Evolutionary conservation across 2,888 invertebrate genomes (phyloP), one percentile per base, ranked within the genome.

Genomic region (Meandrusa payeni): DNA sequence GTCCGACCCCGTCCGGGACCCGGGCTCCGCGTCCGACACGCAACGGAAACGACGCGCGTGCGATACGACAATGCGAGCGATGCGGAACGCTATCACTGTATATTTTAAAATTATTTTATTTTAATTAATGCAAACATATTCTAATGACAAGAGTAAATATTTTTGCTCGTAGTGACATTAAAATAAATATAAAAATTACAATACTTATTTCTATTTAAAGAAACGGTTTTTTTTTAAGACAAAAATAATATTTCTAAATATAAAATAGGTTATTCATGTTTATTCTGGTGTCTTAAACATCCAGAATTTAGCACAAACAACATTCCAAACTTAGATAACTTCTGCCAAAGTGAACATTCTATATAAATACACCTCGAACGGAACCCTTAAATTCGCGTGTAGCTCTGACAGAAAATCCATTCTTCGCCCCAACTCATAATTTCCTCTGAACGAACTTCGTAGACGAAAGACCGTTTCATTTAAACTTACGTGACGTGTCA

Each of bases 401-500:
- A 50, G 47, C 49, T 57, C 56, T 57, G 65, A 61, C 64, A 67
- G 60, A 61, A 77, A 79, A 75, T 74, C 68, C 67, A 75, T 76
- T 76, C 64, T 58, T 64, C 53, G 64, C 76, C 74, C 43, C 72
- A 61, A 59, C 55, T 54, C 67, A 69, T 76, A 77, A 82, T 76
- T 80, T 72, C 69, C 70, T 64, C 54, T 53, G 50, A 54, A 55
- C 48, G 46, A 80, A 85, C 64, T 85, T 82, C 49, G 60, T 64
- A 73, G 78, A 74, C 77, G 72, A 61, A 65, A 65, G 69, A 60
- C 61, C 64, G 69, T 75, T 85, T 81, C 83, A 82, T 86, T 86
- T 78, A 80, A 86, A 85, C 79, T 86, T 83, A 71, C 68, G 75
- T 85, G 82, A 80, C 82, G 78, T 81, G 72, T 83, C 83, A 85